phyloP scores from a whole-genome alignment of 1,140 invertebrate genomes.

The Drosophila kikkawai region DNA sequence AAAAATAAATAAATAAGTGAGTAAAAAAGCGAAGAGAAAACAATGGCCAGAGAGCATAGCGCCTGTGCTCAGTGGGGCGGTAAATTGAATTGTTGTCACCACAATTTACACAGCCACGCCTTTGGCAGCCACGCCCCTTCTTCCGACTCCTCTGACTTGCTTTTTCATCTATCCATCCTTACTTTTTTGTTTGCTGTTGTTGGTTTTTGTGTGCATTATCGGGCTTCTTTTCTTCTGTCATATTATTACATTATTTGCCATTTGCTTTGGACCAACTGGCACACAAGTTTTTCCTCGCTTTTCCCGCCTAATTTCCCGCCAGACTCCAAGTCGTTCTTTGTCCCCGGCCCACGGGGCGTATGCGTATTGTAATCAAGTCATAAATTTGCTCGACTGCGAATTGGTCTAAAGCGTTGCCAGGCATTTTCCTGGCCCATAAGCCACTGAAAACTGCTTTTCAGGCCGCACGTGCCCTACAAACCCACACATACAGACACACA shows the following conservation, averaged over 20 bases:
- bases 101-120: constrained; percentile 52
- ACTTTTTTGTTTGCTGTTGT: constrained; percentile 8
- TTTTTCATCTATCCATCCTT: constrained; percentile 3
- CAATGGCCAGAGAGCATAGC: constrained; percentile 29
- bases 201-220: constrained; percentile 42
- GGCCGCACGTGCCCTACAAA: constrained; percentile 58
- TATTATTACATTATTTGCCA: constrained; percentile 78
- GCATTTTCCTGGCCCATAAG: constrained; percentile 22
- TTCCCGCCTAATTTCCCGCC: constrained; percentile 39
- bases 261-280: constrained; percentile 51
- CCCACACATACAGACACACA: not conserved
- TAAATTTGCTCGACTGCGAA: constrained; percentile 73
- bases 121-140: not conserved
- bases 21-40: constrained; percentile 26
- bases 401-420: constrained; percentile 66
- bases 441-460: constrained; percentile 57
- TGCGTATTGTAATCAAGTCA: constrained; percentile 79
- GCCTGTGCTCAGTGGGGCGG: constrained; percentile 64
- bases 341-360: constrained; percentile 24
- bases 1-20: constrained; percentile 10
- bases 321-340: constrained; percentile 14
- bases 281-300: constrained; percentile 22
- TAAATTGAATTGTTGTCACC: constrained; percentile 82
- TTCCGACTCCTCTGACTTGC: not conserved
- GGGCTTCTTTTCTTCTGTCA: constrained; percentile 42